phyloP scores from a whole-genome alignment of 1,140 invertebrate genomes.

The Chlorops oryzae region DNA sequence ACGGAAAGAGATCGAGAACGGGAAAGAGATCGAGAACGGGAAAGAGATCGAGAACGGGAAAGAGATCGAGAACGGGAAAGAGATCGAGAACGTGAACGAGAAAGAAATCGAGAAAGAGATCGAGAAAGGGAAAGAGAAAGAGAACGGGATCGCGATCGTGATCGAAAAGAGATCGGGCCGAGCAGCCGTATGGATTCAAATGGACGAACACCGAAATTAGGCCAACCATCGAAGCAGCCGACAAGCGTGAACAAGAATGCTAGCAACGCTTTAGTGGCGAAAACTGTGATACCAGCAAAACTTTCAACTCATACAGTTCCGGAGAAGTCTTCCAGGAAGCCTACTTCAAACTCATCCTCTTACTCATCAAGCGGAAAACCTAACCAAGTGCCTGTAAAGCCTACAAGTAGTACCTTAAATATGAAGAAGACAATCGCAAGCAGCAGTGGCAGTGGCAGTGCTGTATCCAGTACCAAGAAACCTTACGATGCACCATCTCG shows the following conservation, averaged over 20 bases:
- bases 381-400: no score
- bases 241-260: background rate
- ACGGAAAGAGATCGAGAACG: conserved; percentile 28
- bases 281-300: background rate
- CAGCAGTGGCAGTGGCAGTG: no score
- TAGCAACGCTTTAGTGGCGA: background rate
- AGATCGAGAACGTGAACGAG: no score
- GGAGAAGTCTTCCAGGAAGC: no score
- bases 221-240: conserved; percentile 10
- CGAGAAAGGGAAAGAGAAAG: conserved; percentile 29
- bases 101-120: conserved; percentile 26
- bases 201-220: conserved; percentile 42
- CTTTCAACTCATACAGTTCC: no score
- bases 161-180: background rate
- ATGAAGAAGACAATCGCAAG: no score
- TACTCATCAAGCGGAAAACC: no score
- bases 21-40: conserved; percentile 22
- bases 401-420: no score
- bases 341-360: no score
- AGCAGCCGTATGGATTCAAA: conserved; percentile 19
- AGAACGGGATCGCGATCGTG: conserved; percentile 19
- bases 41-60: conserved; percentile 22
- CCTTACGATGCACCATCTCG: no score
- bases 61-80: conserved; percentile 32
- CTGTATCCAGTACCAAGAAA: no score